Percentiles rank a stretch among this genome's conserved stretches.
phyloP scores from a whole-genome alignment of 2,888 invertebrate genomes.

The Dolichopus griseipennis region DNA sequence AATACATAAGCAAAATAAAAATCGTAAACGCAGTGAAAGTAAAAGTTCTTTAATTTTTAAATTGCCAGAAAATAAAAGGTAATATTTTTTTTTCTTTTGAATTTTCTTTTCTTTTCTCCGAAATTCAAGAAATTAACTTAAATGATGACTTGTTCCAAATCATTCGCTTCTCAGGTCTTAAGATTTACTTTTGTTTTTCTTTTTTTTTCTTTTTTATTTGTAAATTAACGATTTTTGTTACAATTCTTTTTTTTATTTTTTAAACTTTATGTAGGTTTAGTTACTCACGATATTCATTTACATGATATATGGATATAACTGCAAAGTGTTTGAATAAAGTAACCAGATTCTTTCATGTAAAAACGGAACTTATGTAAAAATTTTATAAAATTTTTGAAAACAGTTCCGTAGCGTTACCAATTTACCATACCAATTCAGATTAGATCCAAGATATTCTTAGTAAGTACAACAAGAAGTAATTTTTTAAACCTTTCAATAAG shows the following conservation, averaged over 20 bases:
- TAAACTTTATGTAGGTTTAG: neutral
- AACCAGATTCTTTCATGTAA: too few species aligned
- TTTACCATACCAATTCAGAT: too few species aligned
- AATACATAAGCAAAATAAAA: neutral
- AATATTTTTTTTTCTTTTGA: neutral
- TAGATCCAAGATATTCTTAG: too few species aligned
- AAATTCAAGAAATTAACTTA: neutral
- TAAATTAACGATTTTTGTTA: neutral
- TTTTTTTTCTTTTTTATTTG: neutral
- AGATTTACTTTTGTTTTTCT: neutral
- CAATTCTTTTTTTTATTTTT: neutral
- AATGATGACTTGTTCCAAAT: neutral
- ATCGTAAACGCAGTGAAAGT: neutral
- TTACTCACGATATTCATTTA: neutral
- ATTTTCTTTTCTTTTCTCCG: neutral
- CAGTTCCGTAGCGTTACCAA: too few species aligned
- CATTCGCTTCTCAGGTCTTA: neutral
- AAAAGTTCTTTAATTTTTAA: neutral
- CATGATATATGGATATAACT: too few species aligned
- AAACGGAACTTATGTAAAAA: too few species aligned
- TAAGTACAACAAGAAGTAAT: too few species aligned
- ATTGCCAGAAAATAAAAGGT: too few species aligned
- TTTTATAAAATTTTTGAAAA: too few species aligned
- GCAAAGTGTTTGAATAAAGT: too few species aligned
- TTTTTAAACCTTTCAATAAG: too few species aligned